Conservation (phyloP, 2,113 vertebrate species). For the Murina feae region DNA sequence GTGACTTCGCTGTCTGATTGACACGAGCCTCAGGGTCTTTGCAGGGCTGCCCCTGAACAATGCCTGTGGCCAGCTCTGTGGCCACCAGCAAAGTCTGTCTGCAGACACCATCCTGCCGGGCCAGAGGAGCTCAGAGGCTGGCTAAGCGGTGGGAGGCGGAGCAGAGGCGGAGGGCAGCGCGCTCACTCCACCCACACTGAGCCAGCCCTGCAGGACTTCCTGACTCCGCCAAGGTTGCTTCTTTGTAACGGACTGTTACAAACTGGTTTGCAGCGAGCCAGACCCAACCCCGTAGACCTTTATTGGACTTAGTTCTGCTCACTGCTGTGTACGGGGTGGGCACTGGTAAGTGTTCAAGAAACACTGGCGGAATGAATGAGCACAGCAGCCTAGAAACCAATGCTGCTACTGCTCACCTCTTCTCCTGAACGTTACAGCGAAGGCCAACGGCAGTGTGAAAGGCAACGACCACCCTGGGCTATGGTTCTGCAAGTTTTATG, state of each 20-base stretch:
- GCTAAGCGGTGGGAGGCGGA: rapidly evolving
- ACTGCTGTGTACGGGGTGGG: background rate
- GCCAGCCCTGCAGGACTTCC: background rate
- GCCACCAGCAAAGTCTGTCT: too few species aligned
- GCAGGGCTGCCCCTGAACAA: rapidly evolving
- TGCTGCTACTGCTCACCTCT: background rate
- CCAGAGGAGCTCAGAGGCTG: rapidly evolving
- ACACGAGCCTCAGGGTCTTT: background rate
- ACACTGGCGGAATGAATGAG: rapidly evolving
- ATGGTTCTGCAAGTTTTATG: background rate
- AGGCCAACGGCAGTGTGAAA: background rate
- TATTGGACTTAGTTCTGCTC: background rate
- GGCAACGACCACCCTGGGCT: background rate
- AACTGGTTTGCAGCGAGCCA: background rate
- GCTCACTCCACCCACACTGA: rapidly evolving
- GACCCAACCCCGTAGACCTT: rapidly evolving
- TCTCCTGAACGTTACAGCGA: rapidly evolving
- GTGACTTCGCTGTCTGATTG: rapidly evolving
- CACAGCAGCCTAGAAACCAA: too few species aligned
- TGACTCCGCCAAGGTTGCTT: rapidly evolving
- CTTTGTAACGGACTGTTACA: rapidly evolving
- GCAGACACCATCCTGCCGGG: background rate
- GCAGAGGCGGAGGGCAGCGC: background rate
- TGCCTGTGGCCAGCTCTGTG: rapidly evolving
- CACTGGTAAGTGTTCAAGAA: rapidly evolving